Base-by-base conservation (phyloP, 2,113 vertebrate species). In the Nanorana parkeri region DNA sequence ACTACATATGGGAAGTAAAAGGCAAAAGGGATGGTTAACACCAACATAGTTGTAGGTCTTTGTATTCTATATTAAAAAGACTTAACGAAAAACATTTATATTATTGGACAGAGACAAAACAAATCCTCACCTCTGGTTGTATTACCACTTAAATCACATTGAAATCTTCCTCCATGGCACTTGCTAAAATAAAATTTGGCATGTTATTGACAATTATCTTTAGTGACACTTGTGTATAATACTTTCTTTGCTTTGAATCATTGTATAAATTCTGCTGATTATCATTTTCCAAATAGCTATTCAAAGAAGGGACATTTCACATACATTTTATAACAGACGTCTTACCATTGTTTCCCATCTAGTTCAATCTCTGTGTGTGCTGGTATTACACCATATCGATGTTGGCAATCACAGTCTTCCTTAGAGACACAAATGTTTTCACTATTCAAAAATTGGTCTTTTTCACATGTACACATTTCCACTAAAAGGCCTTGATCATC, bases 291-390 rank as follows among this genome's bases (percentile, higher is more conserved):
- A 47, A 47, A 47, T 15, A 47, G 6, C 1, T 10, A 47, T 47
- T 47, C 13, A 47, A 47, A 47, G 13, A 47, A 15, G 13, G 41
- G 10, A 11, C 2, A 13, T 36, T 10, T 19, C 5, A 68, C 10
- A 41, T 28, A 32, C 11, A n/a, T 41, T 54, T 52, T 69, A 19
- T 51, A 52, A 21, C 7, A 71, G 21, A 6, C 32, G 24, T 66
- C 89, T 56, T 88, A 92, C 91, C 91, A 92, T 69, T 19, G 72
- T 55, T 84, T 85, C 64, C 85, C 77, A 11, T 86, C 75, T 72
- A 92, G 84, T 7, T 78, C 8, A 26, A 87, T 83, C 60, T 69
- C 64, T 51, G 82, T 80, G 15, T 87, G 87, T 28, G 87, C 79
- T 19, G 83, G 72, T 16, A 90, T 0, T 10, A 88, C 75, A 3